Evolutionary conservation across 2,888 invertebrate species (phyloP), one percentile per base, ranked within the genome.

Genomic region (Patella depressa): DNA sequence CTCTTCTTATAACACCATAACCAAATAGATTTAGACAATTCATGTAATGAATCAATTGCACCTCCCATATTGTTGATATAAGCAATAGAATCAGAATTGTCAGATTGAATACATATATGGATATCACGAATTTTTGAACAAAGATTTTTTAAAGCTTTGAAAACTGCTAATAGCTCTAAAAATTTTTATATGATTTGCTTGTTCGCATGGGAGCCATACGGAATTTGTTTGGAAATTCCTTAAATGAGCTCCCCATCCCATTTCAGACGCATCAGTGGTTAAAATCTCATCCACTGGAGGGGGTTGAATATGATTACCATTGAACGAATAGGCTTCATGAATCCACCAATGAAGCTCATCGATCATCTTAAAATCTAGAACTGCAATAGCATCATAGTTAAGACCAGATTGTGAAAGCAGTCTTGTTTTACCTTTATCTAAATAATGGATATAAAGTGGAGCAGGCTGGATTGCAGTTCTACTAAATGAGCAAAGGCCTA

Each of bases 61-160:
- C 73, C 77, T 53, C 78, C 81, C 53, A 73, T 24, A 74, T 74
- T 76, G 70, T 81, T 81, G n/a, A 81, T 71, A 72, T 77, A 81
- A 15, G 78, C 53, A n/a, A 81, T 78, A 14, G 81, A 78, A 65
- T 74, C 75, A 55, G 79, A 74, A 65, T 71, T 76, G 72, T 81
- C 79, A 53, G 72, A 76, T 59, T 53, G 54, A 9, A 73, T n/a
- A 73, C 53, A 73, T 14, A 73, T 53, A 45, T 73, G 53, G 7
- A 53, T 53, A 53, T 73, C 59, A 59, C 19, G 59, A 14, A 59
- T 1, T 15, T 59, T 14, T n/a, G 14, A 59, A 17, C 59, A 59
- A 15, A 57, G 59, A 59, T 14, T 59, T 17, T 15, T 19, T 14
- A 59, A 59, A 15, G 59, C 59, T 19, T 59, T 59, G 14, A 14